Base-by-base conservation (phyloP, 2,888 invertebrate genomes). In the Dynastes hyllus region DNA sequence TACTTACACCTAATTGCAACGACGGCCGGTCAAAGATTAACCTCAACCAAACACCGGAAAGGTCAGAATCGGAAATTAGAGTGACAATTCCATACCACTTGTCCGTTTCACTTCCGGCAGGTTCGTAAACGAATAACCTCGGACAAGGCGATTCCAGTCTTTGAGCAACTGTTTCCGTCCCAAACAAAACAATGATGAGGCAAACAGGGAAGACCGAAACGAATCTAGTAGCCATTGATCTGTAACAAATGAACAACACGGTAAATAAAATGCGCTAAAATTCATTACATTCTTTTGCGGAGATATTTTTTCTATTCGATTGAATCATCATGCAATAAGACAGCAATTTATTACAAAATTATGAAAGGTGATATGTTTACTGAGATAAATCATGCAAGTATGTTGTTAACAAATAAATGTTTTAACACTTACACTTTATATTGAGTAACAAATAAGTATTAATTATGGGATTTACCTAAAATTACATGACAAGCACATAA, bases 11-110 rank as follows among this genome's bases (percentile, higher is more conserved):
- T 37, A 80, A 69, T 61, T 77, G 78, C 50, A 67, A 5, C 1
- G 75, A 73, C 4, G 77, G 77, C 8, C 89, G 87, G 82, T 93
- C 93, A 73, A 93, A 85, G 32, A 90, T 90, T 0, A 93, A 87
- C 76, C 91, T 91, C 8, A 93, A 85, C 91, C 92, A 92, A 2
- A 93, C 86, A 0, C 93, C 93, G 4, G 6, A 91, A 3, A 93
- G 88, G 0, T 91, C 92, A 81, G 91, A 91, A 78, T 92, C 92
- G 0, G 85, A 85, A 22, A 90, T 90, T 1, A 93, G 85, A 80
- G 91, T 90, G n/a, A 93, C 89, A 1, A 90, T 90, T 0, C 92
- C 93, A 83, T 92, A 92, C 92, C 93, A 93, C 45, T 91, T 86
- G 50, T 92, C 92, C 0, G 90, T 88, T 83, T 92, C 92, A 0